Evolutionary conservation across 2,888 invertebrate genomes (phyloP).

Genomic region (Cataglyphis altisquamis): DNA sequence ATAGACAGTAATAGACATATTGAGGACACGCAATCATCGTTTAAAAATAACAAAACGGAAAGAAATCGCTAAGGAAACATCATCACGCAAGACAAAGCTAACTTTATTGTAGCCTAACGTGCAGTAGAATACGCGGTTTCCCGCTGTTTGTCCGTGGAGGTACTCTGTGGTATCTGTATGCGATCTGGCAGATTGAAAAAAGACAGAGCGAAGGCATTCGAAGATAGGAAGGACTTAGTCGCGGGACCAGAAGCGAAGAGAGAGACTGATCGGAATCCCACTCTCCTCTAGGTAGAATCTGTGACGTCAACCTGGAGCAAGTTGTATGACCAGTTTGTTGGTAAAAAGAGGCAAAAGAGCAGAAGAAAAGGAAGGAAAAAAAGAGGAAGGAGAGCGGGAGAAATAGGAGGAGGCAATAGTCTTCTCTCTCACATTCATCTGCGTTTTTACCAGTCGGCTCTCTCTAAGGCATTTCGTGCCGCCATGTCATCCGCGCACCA

Average conservation of each 20-base stretch:
- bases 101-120: conserved; percentile 42
- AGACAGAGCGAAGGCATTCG: background rate
- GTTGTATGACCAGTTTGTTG: conserved; percentile 79
- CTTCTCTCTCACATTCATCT: conserved; percentile 51
- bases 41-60: conserved; percentile 71
- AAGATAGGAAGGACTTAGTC: conserved; percentile 51
- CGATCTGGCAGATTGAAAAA: background rate
- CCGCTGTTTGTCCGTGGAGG: conserved; percentile 42
- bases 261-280: conserved; percentile 78
- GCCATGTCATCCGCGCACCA: conserved; percentile 46
- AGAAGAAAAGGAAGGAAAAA: conserved; percentile 26
- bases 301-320: conserved; percentile 78
- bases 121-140: conserved; percentile 62
- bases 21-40: conserved; percentile 64
- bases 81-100: conserved; percentile 47
- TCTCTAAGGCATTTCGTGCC: conserved; percentile 43
- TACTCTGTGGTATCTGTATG: conserved; percentile 14
- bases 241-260: conserved; percentile 61
- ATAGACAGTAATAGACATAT: conserved; percentile 43
- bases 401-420: conserved; percentile 61
- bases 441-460: conserved; percentile 70
- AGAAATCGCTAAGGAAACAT: conserved; percentile 31
- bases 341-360: conserved; percentile 52
- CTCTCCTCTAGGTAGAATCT: conserved; percentile 75
- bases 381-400: conserved; percentile 43